Evolutionary conservation across 2,113 vertebrate species (phyloP).

Genomic region (Rhodinocichla rosea): DNA sequence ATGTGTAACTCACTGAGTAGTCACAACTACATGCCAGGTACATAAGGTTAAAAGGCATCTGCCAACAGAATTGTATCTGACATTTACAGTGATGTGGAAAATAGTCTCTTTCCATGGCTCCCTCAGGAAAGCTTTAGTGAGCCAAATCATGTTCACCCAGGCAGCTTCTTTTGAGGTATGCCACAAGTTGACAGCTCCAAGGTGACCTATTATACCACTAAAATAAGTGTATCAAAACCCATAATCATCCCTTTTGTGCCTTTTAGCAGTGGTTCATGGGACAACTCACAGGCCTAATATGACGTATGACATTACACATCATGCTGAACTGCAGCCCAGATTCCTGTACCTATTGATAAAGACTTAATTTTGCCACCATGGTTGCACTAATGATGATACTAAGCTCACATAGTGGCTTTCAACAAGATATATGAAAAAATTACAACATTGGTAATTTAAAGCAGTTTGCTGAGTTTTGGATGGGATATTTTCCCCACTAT

Average conservation of each 20-base stretch:
- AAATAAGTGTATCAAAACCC: neutral
- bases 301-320: rapidly evolving
- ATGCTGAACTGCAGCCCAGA: neutral
- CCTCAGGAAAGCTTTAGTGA: neutral
- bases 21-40: neutral
- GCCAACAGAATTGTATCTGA: neutral
- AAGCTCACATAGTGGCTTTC: neutral
- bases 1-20: neutral
- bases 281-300: neutral
- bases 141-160: neutral
- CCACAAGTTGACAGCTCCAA: neutral
- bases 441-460: neutral
- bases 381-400: neutral
- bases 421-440: neutral
- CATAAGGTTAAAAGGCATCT: neutral
- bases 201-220: neutral
- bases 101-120: neutral
- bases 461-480: neutral
- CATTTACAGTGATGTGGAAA: neutral
- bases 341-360: neutral
- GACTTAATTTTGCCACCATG: neutral
- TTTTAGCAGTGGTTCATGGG: neutral
- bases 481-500: neutral
- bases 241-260: neutral
- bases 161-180: neutral